Evolutionary conservation across 2,113 vertebrate species (phyloP).

Genomic region (Neolamprologus falcicula): DNA sequence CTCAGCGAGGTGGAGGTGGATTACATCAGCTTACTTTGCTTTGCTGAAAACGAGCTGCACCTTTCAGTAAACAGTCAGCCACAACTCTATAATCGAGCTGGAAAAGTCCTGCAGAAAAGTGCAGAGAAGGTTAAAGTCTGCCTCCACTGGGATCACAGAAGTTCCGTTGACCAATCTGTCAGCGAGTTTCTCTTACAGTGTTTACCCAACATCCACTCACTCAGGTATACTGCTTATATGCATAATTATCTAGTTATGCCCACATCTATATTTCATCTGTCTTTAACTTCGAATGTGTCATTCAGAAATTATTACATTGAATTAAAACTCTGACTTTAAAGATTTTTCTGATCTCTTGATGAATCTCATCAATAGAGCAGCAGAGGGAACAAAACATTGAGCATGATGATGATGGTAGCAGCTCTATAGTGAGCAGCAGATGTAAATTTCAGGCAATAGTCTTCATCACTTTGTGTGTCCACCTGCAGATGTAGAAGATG

Average conservation of each 20-base stretch:
- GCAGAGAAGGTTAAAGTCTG: neutral
- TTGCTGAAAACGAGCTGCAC: neutral
- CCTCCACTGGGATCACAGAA: neutral
- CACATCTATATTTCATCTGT: neutral
- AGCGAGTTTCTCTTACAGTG: neutral
- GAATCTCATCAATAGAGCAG: neutral
- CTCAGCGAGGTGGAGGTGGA: neutral
- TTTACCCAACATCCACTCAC: neutral
- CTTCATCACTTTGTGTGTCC: neutral
- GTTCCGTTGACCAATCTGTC: neutral
- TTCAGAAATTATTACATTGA: neutral
- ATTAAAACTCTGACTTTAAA: neutral
- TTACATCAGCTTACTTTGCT: neutral
- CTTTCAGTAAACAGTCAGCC: neutral
- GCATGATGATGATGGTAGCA: neutral
- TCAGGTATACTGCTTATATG: neutral
- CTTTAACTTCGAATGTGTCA: neutral
- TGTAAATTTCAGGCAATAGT: fast-evolving
- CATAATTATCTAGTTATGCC: neutral
- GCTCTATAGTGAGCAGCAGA: neutral
- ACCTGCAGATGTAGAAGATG: neutral
- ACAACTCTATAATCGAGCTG: neutral
- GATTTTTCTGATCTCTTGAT: neutral
- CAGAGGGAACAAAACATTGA: neutral
- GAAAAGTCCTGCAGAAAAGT: neutral